phyloP scores from a whole-genome alignment of 2,888 invertebrate species.

The Oegoconia quadripuncta region DNA sequence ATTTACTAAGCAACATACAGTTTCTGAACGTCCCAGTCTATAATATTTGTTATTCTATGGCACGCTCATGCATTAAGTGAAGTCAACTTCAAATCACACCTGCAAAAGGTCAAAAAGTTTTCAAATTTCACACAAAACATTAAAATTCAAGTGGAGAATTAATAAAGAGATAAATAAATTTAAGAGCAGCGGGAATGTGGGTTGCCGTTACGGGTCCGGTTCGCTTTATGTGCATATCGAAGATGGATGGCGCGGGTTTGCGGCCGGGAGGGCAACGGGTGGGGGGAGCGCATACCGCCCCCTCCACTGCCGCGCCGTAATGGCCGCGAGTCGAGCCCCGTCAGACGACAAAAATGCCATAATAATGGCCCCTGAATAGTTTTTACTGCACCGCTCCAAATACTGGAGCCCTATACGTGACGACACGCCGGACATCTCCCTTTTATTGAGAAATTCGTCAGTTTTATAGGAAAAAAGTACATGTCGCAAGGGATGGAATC shows the following conservation, averaged over 20 bases:
- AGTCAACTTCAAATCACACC: slow-evolving; percentile 4
- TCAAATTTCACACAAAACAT: slow-evolving; percentile 52
- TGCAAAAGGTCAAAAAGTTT: slow-evolving; percentile 9
- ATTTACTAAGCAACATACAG: neutral
- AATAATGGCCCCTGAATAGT: slow-evolving; percentile 77
- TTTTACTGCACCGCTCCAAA: slow-evolving; percentile 78
- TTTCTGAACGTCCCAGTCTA: neutral
- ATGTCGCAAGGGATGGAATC: slow-evolving; percentile 64
- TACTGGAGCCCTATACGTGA: slow-evolving; percentile 72
- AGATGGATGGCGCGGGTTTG: slow-evolving; percentile 71
- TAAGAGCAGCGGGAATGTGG: slow-evolving; percentile 75
- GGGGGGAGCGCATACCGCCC: slow-evolving; percentile 31
- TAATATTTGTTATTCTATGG: neutral
- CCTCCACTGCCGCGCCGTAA: slow-evolving; percentile 53
- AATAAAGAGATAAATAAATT: slow-evolving; percentile 79
- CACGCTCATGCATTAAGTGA: neutral
- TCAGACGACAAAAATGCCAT: slow-evolving; percentile 81
- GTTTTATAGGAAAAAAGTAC: slow-evolving; percentile 70
- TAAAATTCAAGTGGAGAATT: slow-evolving; percentile 72
- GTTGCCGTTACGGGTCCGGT: slow-evolving; percentile 74
- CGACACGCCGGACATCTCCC: slow-evolving; percentile 71
- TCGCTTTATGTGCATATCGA: slow-evolving; percentile 77
- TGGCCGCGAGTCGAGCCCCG: slow-evolving; percentile 73
- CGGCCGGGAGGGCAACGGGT: slow-evolving; percentile 39
- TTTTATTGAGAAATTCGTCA: slow-evolving; percentile 80